phyloP scores from a whole-genome alignment of 1,140 invertebrate genomes.

The Trigoniulus corallinus region DNA sequence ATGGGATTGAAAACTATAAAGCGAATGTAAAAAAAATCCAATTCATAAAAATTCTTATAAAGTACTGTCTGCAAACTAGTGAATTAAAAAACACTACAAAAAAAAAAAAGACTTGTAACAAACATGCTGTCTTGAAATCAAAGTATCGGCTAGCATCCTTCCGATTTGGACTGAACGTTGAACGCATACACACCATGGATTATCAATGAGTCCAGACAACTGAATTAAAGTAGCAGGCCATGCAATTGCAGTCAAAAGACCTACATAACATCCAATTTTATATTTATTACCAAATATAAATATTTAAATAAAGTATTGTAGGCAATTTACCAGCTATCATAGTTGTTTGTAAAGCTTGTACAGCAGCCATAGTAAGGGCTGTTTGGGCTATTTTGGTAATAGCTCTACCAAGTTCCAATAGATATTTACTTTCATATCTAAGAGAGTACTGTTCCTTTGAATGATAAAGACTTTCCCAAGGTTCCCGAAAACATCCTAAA shows the following conservation, averaged over 20 bases:
- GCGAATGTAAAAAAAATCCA: too few species aligned
- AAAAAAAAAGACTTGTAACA: too few species aligned
- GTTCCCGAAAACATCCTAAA: slow-evolving; percentile 16
- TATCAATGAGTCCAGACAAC: slow-evolving; percentile 46
- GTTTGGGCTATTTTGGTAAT: slow-evolving; percentile 44
- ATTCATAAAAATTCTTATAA: too few species aligned
- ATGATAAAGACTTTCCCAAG: slow-evolving; percentile 40
- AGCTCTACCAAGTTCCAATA: slow-evolving; percentile 42
- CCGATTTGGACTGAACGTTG: slow-evolving; percentile 35
- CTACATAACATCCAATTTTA: too few species aligned
- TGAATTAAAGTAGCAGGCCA: slow-evolving; percentile 49
- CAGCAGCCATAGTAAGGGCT: slow-evolving; percentile 46
- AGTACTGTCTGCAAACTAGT: too few species aligned
- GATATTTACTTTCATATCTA: slow-evolving; percentile 48
- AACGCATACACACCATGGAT: slow-evolving; percentile 57
- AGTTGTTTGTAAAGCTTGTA: slow-evolving; percentile 53
- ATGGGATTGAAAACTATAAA: too few species aligned
- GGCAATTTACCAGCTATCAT: slow-evolving; percentile 47
- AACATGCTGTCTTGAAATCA: slow-evolving; percentile 41
- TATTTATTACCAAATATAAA: too few species aligned
- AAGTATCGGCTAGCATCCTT: slow-evolving; percentile 46
- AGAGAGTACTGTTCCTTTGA: slow-evolving; percentile 51
- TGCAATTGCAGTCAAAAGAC: slow-evolving; percentile 39
- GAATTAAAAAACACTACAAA: too few species aligned
- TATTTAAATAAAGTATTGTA: too few species aligned